phyloP scores from a whole-genome alignment of 2,797 vertebrate genomes.

The Chelidonichthys spinosus region DNA sequence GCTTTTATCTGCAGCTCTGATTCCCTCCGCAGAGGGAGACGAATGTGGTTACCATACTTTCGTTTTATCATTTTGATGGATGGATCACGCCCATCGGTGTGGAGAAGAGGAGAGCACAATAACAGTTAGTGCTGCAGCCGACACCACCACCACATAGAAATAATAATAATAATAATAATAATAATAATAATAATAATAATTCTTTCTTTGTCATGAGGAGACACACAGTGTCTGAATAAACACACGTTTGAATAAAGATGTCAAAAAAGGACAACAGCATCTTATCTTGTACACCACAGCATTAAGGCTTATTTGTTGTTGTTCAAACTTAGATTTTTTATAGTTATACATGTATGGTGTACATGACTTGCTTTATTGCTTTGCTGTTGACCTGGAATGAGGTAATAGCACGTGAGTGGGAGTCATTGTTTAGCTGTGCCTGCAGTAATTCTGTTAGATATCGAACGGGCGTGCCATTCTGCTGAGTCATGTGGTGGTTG shows the following conservation, averaged over 20 bases:
- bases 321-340: too few species aligned
- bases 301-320: too few species aligned
- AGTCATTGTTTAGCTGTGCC: neutral
- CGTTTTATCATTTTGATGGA: neutral
- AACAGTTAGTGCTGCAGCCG: neutral
- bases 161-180: too few species aligned
- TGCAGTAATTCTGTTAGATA: neutral
- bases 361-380: neutral
- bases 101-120: too few species aligned
- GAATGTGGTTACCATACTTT: neutral
- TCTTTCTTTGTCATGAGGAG: too few species aligned
- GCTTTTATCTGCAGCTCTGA: neutral
- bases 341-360: neutral
- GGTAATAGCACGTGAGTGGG: neutral
- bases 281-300: too few species aligned
- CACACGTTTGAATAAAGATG: too few species aligned
- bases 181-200: too few species aligned
- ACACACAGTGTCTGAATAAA: too few species aligned
- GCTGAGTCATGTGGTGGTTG: neutral
- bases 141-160: too few species aligned
- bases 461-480: accelerated
- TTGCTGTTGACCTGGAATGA: neutral
- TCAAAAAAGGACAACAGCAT: too few species aligned
- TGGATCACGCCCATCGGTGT: accelerated
- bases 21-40: accelerated